These are phyloP conservation scores for Aspiorhynchus laticeps DNA, from an alignment of 2,113 vertebrate genomes.

Conservation along the genomic window DNA sequence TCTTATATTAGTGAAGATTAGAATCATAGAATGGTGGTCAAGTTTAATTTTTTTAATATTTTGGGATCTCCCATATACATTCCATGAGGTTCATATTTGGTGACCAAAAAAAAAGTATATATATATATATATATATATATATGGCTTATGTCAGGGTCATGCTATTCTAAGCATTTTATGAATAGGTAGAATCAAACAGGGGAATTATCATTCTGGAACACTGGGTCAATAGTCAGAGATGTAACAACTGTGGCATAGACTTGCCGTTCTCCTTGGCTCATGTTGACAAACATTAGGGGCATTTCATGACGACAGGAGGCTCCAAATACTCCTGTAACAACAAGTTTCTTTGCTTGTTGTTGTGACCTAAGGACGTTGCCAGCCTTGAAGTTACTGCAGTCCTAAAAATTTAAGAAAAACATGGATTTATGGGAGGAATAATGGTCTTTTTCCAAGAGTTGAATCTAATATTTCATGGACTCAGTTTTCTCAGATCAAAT, in stretches of 20 bases:
- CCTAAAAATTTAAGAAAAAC: conserved; percentile 5
- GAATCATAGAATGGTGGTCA: not conserved
- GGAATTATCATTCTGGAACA: too few relatives aligned
- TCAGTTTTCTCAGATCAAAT: too few relatives aligned
- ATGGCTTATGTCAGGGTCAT: not conserved
- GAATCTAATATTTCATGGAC: not conserved
- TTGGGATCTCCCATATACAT: not conserved
- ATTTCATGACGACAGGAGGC: conserved; percentile 22
- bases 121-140: too few relatives aligned
- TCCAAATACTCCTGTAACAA: not conserved
- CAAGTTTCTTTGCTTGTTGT: conserved; percentile 3
- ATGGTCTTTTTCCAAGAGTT: not conserved
- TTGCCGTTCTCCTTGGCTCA: conserved; percentile 33
- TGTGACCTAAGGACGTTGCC: conserved; percentile 1
- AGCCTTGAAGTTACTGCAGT: conserved; percentile 28
- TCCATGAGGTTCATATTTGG: not conserved
- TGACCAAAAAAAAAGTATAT: not conserved
- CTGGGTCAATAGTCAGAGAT: not conserved
- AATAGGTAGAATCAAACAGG: too few relatives aligned
- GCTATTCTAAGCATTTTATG: not conserved
- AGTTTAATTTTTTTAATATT: not conserved
- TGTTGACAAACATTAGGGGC: conserved; percentile 16
- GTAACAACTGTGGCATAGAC: not conserved
- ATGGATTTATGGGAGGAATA: not conserved
- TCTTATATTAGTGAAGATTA: conserved; percentile 4